A percentile compares a stretch with the other conserved stretches of the same genome.
Conservation (phyloP, 53 echinoderm and acorn worm species). For the Glandiceps talaboti region DNA sequence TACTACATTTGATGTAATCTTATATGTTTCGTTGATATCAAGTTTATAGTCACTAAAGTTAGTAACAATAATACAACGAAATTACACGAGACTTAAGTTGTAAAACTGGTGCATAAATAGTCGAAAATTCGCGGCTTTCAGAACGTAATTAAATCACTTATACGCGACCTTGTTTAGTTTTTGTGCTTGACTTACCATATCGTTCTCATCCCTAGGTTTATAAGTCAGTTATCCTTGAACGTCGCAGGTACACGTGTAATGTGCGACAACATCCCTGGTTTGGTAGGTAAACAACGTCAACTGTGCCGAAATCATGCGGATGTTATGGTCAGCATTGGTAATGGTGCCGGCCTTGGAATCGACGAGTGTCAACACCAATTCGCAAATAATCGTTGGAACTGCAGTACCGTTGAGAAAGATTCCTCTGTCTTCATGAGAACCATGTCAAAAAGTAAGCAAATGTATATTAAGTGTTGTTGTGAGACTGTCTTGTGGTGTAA, state of each 20-base stretch:
- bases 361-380: slow-evolving; percentile 83
- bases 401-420: slow-evolving; percentile 75
- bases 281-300: slow-evolving; percentile 74
- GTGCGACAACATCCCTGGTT: slow-evolving; percentile 86
- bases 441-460: slow-evolving; percentile 90
- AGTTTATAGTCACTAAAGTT: no score
- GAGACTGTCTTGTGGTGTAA: no score
- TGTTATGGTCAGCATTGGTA: slow-evolving; percentile 88
- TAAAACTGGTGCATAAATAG: background rate
- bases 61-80: no score
- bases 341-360: slow-evolving; percentile 67
- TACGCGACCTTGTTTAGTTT: no score
- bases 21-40: no score
- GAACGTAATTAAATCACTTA: background rate
- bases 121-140: background rate
- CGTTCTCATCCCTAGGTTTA: slow-evolving; percentile 53
- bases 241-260: slow-evolving; percentile 67
- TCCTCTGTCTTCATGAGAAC: slow-evolving; percentile 77
- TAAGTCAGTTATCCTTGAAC: slow-evolving; percentile 54
- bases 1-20: no score
- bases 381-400: slow-evolving; percentile 75
- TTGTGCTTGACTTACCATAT: no score
- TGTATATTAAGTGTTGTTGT: no score
- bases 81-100: no score
- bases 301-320: slow-evolving; percentile 83